phyloP scores from a whole-genome alignment of 2,888 invertebrate genomes.

The Drosophila leonis region DNA sequence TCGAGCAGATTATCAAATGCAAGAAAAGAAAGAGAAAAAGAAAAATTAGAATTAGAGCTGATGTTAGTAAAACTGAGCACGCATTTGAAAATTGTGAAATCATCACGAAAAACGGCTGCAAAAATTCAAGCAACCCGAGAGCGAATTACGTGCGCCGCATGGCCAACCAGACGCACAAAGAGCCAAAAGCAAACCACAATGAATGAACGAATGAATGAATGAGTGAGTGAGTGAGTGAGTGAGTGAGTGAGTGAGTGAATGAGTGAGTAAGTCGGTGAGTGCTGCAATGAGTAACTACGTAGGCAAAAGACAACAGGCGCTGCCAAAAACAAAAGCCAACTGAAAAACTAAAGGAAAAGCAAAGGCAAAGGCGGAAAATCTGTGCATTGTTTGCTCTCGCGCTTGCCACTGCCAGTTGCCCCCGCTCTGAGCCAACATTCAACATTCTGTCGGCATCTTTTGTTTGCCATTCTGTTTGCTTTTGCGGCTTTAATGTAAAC shows the following conservation, averaged over 20 bases:
- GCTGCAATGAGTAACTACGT: conserved; percentile 51
- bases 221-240: conserved; percentile 41
- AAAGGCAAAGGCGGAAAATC: conserved; percentile 41
- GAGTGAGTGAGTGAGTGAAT: conserved; percentile 31
- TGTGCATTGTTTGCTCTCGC: conserved; percentile 61
- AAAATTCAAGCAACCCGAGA: conserved; percentile 57
- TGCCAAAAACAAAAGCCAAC: conserved; percentile 50
- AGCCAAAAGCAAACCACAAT: conserved; percentile 27
- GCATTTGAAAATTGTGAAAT: conserved; percentile 69
- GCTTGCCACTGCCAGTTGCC: conserved; percentile 13
- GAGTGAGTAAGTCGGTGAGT: conserved; percentile 30
- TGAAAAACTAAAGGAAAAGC: conserved; percentile 26
- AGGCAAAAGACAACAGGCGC: conserved; percentile 52
- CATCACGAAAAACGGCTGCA: conserved; percentile 74
- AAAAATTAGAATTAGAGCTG: conserved; percentile 1
- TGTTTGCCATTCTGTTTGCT: conserved; percentile 66
- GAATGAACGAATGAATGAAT: conserved; percentile 38
- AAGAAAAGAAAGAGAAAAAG: background rate
- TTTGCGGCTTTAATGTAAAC: conserved; percentile 67
- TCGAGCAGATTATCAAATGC: conserved; percentile 62
- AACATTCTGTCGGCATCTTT: conserved; percentile 30
- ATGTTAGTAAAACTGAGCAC: conserved; percentile 39
- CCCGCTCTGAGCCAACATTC: background rate
- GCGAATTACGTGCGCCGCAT: conserved; percentile 72
- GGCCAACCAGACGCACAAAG: conserved; percentile 41